Conservation (phyloP, 1,140 invertebrate species). For the Lasioglossum baleicum region DNA sequence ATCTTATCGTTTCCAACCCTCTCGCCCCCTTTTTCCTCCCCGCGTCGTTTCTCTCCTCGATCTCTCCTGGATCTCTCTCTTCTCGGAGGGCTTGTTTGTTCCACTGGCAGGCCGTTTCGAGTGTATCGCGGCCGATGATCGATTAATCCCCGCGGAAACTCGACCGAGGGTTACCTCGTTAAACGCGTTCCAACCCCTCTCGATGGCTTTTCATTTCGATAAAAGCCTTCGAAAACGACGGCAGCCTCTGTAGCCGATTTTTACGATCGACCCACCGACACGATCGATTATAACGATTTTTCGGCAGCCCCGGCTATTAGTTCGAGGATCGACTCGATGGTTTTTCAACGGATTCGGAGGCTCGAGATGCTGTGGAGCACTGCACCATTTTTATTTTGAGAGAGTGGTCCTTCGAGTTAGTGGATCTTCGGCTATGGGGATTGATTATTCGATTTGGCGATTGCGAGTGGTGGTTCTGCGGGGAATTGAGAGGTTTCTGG, state of each 20-base stretch:
- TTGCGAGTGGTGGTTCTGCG: no score
- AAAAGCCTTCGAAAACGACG: constrained; percentile 7
- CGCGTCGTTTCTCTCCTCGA: no score
- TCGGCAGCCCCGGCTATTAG: neutral
- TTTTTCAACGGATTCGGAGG: neutral
- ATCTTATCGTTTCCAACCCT: constrained; percentile 23
- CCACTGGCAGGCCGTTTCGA: neutral
- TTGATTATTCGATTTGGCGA: no score
- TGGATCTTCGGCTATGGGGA: no score
- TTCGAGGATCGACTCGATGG: neutral
- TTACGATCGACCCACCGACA: constrained; percentile 10
- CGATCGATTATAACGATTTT: neutral
- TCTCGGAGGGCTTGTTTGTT: constrained; percentile 26
- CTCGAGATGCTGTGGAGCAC: no score
- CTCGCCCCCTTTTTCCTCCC: neutral
- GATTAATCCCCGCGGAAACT: constrained; percentile 24
- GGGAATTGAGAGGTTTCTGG: no score
- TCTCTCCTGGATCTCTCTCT: neutral
- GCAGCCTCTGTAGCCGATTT: neutral
- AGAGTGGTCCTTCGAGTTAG: no score
- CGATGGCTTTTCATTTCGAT: constrained; percentile 36
- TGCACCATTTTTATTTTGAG: no score
- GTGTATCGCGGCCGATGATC: constrained; percentile 38
- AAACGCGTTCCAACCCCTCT: neutral
- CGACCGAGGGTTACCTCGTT: constrained; percentile 10